Base-by-base conservation (phyloP, 1,140 invertebrate genomes). In the Parasteatoda tepidariorum region DNA sequence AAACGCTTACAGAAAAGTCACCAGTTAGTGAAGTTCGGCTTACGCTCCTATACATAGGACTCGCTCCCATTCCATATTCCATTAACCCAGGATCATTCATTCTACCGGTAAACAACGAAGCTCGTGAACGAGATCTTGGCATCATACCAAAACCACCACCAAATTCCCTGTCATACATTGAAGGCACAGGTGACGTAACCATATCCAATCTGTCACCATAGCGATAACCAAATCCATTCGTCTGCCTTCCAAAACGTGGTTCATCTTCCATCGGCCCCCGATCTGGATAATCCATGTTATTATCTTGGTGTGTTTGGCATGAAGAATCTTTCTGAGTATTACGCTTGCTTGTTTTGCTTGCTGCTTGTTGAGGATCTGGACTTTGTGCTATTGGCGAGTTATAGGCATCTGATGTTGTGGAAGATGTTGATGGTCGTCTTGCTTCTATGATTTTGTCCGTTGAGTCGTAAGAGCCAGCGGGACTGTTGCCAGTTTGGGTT, bases 21-120 rank as follows among this genome's bases (percentile, higher is more conserved):
- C 82, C 82, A n/a, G 64, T 70, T 6, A 84, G 33, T 6, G 83
- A 84, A 26, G 57, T 61, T 62, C 64, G 55, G 41, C 83, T 84
- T 18, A 76, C 41, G 26, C 83, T 84, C 26, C 83, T 67, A 26
- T 84, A 84, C 61, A 84, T 64, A 0, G 83, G 66, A 6, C 7
- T 33, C 30, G 31, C 9, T 30, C 78, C 78, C 61, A 61, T 41
- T 34, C 68, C 81, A 55, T 74, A 74, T 4, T 73, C 70, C 57
- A 83, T 48, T 0, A 66, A 66, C 7, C 31, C 54, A 2, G 55
- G 4, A 54, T 83, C 81, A 28, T 66, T 83, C 13, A 82, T n/a
- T 26, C 68, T 64, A 2, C 81, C 78, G n/a, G 68, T 38, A 34
- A 83, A 83, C 11, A 83, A 30, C 0, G 81, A 83, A 15, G 68